Conservation (phyloP, 2,888 invertebrate genomes). For the Acrobasis repandana region DNA sequence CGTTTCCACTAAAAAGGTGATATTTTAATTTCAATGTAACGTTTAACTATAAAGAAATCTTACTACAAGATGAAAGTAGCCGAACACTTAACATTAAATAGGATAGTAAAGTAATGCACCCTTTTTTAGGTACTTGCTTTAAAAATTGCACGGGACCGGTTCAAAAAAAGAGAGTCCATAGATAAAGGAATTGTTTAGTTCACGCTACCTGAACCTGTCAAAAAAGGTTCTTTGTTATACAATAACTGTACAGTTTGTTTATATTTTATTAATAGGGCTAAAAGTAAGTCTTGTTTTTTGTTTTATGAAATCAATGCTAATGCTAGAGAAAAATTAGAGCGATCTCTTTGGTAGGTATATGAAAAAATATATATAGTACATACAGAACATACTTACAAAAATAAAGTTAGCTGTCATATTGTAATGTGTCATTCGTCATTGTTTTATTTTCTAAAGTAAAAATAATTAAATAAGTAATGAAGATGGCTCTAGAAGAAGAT, state of each 20-base stretch:
- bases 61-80: neutral
- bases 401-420: too few species aligned
- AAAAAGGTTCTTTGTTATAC: conserved; percentile 1
- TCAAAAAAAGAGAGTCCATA: conserved; percentile 6
- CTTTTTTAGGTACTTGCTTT: neutral
- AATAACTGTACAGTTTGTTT: conserved; percentile 9
- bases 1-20: neutral
- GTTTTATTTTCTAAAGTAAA: too few species aligned
- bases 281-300: conserved; percentile 4
- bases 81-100: neutral
- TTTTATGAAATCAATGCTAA: neutral
- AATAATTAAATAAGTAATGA: too few species aligned
- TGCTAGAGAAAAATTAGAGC: neutral
- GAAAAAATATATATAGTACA: too few species aligned
- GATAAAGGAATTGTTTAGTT: conserved; percentile 1
- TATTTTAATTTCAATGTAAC: neutral
- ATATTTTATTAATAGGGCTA: neutral
- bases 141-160: neutral
- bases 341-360: too few species aligned
- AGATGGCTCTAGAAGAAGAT: too few species aligned
- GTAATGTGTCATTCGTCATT: too few species aligned
- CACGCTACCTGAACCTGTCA: neutral
- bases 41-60: neutral
- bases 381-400: too few species aligned
- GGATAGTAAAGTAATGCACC: neutral